Percentiles rank a stretch among this genome's conserved stretches.
Conservation (phyloP, 2,888 invertebrate species). For the Metallyticus violacea region DNA sequence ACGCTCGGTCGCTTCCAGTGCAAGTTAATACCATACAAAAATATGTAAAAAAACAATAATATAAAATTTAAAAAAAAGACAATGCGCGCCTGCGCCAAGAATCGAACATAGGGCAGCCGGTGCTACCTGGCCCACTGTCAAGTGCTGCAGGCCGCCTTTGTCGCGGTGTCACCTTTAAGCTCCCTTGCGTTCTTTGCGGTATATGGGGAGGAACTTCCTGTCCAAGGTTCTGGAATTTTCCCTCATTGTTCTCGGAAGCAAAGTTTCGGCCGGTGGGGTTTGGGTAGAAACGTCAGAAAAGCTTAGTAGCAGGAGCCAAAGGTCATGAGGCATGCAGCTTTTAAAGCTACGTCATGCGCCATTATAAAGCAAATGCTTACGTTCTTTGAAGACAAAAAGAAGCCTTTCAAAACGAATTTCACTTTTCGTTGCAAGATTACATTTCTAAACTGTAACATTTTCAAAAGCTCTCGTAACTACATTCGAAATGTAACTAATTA, state of each 20-base stretch:
- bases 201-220: not conserved
- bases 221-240: not conserved
- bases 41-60: too few species aligned
- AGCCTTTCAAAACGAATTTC: not conserved
- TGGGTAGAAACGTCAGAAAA: not conserved
- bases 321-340: not conserved
- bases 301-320: not conserved
- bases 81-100: not conserved
- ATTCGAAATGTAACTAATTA: too few species aligned
- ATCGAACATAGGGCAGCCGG: not conserved
- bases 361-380: not conserved
- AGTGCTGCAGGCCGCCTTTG: not conserved
- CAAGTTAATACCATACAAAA: too few species aligned
- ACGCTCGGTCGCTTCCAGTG: too few species aligned
- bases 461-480: too few species aligned
- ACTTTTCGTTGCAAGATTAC: not conserved
- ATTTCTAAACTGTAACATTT: too few species aligned
- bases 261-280: not conserved
- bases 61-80: not conserved
- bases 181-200: not conserved
- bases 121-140: not conserved
- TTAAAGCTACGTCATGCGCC: not conserved
- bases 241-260: not conserved
- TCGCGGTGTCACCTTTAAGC: not conserved
- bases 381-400: not conserved